Evolutionary conservation across 2,888 invertebrate genomes (phyloP).

Genomic region (Clunio marinus): DNA sequence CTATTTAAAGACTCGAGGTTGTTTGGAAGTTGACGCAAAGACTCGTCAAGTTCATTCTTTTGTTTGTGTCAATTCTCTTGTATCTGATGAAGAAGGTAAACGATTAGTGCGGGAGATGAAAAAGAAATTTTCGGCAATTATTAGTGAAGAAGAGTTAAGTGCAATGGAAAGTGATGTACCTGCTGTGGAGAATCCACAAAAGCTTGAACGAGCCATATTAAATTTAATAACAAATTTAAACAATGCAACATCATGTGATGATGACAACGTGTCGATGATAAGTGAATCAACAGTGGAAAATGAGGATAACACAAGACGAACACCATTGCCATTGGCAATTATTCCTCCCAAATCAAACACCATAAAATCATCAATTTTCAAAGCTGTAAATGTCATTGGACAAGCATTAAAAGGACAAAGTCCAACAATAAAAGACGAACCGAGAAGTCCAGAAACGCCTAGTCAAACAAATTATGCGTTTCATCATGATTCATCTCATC

Average conservation of each 20-base stretch:
- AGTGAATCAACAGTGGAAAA: conserved; percentile 18
- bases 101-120: conserved; percentile 75
- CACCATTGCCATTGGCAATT: conserved; percentile 49
- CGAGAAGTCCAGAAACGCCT: conserved; percentile 16
- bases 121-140: conserved; percentile 67
- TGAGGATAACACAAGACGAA: conserved; percentile 41
- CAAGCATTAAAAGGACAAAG: neutral
- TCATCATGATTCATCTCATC: neutral
- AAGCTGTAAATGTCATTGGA: conserved; percentile 51
- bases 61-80: conserved; percentile 77
- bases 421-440: conserved; percentile 22
- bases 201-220: conserved; percentile 67
- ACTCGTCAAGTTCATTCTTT: conserved; percentile 78
- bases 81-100: conserved; percentile 69
- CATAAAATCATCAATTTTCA: conserved; percentile 50
- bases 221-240: conserved; percentile 59
- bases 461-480: neutral
- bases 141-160: conserved; percentile 54
- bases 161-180: conserved; percentile 48
- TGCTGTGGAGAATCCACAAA: conserved; percentile 65
- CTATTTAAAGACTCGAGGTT: conserved; percentile 78
- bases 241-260: conserved; percentile 39
- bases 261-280: conserved; percentile 36
- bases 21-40: conserved; percentile 72
- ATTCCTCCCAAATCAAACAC: conserved; percentile 50